Base-by-base conservation (phyloP, 2,797 vertebrate species). In the Megaceryle alcyon region DNA sequence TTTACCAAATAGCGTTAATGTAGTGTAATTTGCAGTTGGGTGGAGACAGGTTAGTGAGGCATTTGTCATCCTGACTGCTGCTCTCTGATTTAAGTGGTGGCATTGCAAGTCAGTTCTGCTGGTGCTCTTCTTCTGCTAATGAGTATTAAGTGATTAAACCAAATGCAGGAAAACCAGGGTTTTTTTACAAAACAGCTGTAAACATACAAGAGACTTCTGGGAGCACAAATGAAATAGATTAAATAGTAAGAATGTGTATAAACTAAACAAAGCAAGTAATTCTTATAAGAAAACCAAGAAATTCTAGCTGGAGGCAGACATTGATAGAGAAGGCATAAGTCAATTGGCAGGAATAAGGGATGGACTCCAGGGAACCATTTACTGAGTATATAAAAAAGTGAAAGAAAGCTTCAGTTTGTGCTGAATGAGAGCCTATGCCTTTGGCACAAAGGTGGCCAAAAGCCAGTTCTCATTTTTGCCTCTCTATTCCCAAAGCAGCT, bases 101-200 rank as follows among this genome's bases (percentile, higher is more conserved):
- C 37, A 21, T 33, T 65, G 25, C 37, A 80, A 48, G 25, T 49
- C 60, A 65, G 14, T 65, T 83, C 72, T 88, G 37, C 37, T 63
- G 35, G 9, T 35, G 35, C 35, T 23, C 28, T 57, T 68, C 21
- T 84, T 56, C 28, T 28, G 46, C 31, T 72, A 25, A 25, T 28
- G 41, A 72, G 14, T 49, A 17, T 69, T 69, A 61, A 41, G 17
- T 28, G 14, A 70, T 83, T 41, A 78, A 77, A n/a, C 14, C 9
- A 54, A 7, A 5, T 2, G 3, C 23, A 69, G 6, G 23, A 72
- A 85, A 64, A 9, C 0, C 7, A 21, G 44, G 8, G 22, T 2
- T 39, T n/a, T 80, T 72, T 57, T 75, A 15, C 33, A 31, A n/a
- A 28, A 61, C 7, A 20, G 25, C 33, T 71, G 21, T 53, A 57